Evolutionary conservation across 2,113 vertebrate genomes (phyloP).

Genomic region (Corythaeola cristata): DNA sequence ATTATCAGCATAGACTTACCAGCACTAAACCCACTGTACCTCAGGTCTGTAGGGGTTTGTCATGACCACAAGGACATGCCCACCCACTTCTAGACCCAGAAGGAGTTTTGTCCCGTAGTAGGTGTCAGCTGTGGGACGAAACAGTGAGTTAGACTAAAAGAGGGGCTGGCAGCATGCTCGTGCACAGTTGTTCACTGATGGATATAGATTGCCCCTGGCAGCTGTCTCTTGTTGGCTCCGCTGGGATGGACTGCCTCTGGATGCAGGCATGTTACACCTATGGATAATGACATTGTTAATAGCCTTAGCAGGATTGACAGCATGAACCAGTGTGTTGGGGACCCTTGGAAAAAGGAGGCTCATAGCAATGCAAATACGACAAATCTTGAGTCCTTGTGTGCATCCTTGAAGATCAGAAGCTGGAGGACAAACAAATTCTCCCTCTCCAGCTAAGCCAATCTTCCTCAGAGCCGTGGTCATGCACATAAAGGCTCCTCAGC

Average conservation of each 20-base stretch:
- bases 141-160: neutral
- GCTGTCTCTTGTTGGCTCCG: neutral
- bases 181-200: fast-evolving
- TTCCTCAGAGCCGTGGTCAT: neutral
- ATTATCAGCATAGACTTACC: neutral
- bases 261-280: neutral
- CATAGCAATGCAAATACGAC: neutral
- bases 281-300: neutral
- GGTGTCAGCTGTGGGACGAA: neutral
- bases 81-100: neutral
- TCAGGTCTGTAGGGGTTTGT: neutral
- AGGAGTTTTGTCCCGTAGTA: neutral
- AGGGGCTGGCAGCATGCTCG: neutral
- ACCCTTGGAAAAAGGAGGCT: neutral
- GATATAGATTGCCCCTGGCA: neutral
- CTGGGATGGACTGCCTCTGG: neutral
- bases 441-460: neutral
- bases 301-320: neutral
- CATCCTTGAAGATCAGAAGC: neutral
- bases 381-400: neutral
- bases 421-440: neutral
- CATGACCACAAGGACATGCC: neutral
- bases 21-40: neutral
- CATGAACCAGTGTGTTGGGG: neutral
- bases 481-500: neutral